Evolutionary conservation across 2,797 vertebrate genomes (phyloP), one percentile per base, ranked within the genome.

Genomic region (Molossus alvarezi): DNA sequence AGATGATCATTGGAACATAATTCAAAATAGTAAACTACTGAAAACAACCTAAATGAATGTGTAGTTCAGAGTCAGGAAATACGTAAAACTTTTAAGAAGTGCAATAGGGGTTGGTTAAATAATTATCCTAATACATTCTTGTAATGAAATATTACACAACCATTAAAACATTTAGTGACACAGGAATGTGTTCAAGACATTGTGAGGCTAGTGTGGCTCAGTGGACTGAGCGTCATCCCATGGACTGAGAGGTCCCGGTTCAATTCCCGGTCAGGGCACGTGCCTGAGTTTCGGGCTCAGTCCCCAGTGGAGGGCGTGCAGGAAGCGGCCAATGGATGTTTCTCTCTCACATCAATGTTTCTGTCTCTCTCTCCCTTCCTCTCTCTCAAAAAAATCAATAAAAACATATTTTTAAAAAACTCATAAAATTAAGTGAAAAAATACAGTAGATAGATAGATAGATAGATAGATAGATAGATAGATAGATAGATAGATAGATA

Each of bases 141-240:
- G 48, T 9, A 83, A 62, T 67, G 64, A 77, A 92, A 88, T 88
- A 76, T 91, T 83, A 94, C 55, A 14, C 41, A 92, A 87, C 23
- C 57, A 82, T 76, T 80, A 65, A 82, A 72, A 90, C 25, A 69
- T 76, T 67, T 73, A 92, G 51, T 86, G 55, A 94, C 10, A 90
- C 13, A 64, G 33, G 7, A 87, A 55, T 67, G 86, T 83, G 64
- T 65, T 77, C 3, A 82, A 86, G 18, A 90, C 81, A 91, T 18
- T 87, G 41, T 6, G 5, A 5, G 41, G 41, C 41, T 6, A 45
- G 41, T 45, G 41, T 45, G 41, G 41, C 41, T 45, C 41, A 45
- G 41, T 45, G 41, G 41, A 45, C 6, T 45, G 41, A 45, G 41
- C 41, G 41, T 45, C 41, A 45, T 45, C 41, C 41, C 41, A 45